Evolutionary conservation across 2,797 vertebrate genomes (phyloP).

Genomic region (Argya squamiceps): DNA sequence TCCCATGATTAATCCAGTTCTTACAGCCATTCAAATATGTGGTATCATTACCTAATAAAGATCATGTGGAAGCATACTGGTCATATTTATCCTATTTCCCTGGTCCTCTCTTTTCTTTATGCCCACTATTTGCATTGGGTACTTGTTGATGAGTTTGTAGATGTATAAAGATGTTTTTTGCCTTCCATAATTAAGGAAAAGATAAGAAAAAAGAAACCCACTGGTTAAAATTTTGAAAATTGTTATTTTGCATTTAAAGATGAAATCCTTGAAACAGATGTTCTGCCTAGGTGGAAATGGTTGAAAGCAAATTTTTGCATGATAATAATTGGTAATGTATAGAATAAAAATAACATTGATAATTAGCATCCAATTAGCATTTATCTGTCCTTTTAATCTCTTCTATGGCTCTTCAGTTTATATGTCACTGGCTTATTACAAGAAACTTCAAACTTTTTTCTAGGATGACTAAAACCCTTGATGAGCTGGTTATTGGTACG

Average conservation of each 20-base stretch:
- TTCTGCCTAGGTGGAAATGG: not conserved
- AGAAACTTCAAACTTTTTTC: not conserved
- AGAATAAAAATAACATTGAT: not conserved
- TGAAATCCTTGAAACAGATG: not conserved
- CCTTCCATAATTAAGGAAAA: not conserved
- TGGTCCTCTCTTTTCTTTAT: not conserved
- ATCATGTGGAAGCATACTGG: not conserved
- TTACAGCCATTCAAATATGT: not conserved
- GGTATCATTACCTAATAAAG: not conserved
- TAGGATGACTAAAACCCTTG: not conserved
- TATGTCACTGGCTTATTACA: not conserved
- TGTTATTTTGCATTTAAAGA: not conserved
- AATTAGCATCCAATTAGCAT: not conserved
- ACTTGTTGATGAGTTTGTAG: not conserved
- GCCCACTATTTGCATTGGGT: not conserved
- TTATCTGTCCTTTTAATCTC: constrained; percentile 7
- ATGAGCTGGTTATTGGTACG: not conserved
- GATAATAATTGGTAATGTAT: not conserved
- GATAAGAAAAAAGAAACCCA: not conserved
- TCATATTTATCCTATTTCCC: not conserved
- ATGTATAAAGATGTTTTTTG: not conserved
- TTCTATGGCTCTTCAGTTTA: not conserved
- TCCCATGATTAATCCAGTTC: not conserved
- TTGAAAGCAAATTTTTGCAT: not conserved
- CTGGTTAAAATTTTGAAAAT: not conserved